A percentile compares a stretch with the other conserved stretches of the same genome.
phyloP scores from a whole-genome alignment of 92 coral and sea anemone genomes.

The Phenganax subtilis region DNA sequence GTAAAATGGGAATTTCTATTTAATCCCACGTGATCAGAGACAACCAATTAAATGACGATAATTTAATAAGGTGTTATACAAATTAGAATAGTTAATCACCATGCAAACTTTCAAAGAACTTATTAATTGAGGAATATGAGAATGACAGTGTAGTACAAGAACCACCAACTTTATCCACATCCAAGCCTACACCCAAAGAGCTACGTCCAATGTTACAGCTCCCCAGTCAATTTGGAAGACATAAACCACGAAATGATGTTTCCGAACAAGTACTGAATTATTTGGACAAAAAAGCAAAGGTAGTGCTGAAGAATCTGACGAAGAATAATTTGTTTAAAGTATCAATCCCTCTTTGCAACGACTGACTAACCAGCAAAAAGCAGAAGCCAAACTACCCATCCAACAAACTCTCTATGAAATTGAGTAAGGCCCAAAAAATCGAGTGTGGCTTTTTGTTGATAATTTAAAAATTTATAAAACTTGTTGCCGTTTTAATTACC shows the following conservation, averaged over 20 bases:
- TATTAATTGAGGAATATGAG: background rate
- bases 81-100: too few relatives aligned
- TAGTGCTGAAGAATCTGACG: background rate
- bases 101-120: too few relatives aligned
- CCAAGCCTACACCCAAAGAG: background rate
- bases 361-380: background rate
- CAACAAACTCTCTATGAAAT: constrained; percentile 25
- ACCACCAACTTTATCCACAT: background rate
- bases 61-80: too few relatives aligned
- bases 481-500: background rate
- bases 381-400: background rate
- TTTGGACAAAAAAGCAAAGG: background rate
- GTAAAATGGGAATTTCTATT: too few relatives aligned
- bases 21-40: too few relatives aligned
- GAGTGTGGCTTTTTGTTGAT: background rate
- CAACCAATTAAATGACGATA: too few relatives aligned
- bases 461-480: background rate
- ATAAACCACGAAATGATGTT: background rate
- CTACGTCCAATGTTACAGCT: background rate
- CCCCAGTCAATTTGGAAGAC: background rate
- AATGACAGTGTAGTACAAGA: constrained; percentile 1
- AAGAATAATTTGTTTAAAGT: background rate
- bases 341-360: background rate
- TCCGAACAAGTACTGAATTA: background rate
- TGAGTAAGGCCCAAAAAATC: background rate